phyloP scores from a whole-genome alignment of 2,797 vertebrate species.

The Argya squamiceps region DNA sequence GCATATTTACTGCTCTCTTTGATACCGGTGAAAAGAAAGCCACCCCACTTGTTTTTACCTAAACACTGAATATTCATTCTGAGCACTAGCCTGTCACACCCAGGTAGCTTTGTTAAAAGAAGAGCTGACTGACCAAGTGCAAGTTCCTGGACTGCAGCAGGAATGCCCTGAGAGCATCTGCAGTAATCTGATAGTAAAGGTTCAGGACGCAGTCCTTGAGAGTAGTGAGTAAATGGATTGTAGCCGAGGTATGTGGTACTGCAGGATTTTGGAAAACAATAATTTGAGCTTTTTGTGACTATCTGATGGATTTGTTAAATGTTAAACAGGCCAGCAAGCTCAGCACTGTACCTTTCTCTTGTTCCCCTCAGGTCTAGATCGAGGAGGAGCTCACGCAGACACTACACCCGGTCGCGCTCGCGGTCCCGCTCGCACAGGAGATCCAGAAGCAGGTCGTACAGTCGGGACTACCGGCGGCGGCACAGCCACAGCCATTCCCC shows the following conservation, averaged over 20 bases:
- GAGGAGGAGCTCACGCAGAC: conserved; percentile 89
- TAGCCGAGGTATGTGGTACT: not conserved
- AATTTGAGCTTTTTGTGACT: not conserved
- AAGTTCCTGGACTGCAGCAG: not conserved
- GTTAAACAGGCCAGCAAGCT: not conserved
- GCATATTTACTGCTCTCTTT: not conserved
- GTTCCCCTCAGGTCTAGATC: conserved; percentile 84
- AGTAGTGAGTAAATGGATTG: not conserved
- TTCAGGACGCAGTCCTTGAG: not conserved
- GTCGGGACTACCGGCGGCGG: conserved; percentile 88
- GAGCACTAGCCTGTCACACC: not conserved
- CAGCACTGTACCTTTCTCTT: not conserved
- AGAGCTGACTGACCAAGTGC: not conserved
- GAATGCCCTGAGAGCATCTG: not conserved
- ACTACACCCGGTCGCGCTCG: conserved; percentile 89
- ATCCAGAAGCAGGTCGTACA: conserved; percentile 91
- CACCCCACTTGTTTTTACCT: not conserved
- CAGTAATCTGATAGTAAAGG: not conserved
- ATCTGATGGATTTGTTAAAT: not conserved
- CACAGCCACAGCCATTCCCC: conserved; percentile 92
- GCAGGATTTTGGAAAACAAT: not conserved
- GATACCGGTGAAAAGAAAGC: not conserved
- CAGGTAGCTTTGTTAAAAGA: not conserved
- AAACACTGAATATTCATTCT: not conserved
- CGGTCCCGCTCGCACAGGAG: conserved; percentile 88